Conservation (phyloP, 2,888 invertebrate species). For the Tanytarsus gracilentus region DNA sequence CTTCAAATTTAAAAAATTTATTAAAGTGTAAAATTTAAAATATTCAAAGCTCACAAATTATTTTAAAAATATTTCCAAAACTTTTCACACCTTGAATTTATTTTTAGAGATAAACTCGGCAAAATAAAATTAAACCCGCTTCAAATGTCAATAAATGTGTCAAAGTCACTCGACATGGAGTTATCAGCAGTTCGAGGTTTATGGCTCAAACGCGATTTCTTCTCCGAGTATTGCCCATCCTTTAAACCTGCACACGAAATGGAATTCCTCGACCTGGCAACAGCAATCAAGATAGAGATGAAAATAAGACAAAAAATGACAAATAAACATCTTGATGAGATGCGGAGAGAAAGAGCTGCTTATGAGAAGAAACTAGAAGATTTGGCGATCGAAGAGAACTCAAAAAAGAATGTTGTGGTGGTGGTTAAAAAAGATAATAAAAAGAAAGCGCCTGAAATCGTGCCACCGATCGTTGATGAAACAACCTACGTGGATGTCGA, state of each 20-base stretch:
- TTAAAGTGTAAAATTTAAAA: too few relatives aligned
- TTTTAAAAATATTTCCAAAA: background rate
- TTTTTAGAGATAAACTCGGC: background rate
- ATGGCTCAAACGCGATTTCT: conserved; percentile 20
- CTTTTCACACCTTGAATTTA: too few relatives aligned
- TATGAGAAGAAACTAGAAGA: conserved; percentile 15
- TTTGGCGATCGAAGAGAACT: background rate
- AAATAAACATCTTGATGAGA: background rate
- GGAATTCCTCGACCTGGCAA: background rate
- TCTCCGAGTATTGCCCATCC: conserved; percentile 14
- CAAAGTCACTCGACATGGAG: background rate
- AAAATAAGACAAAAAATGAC: background rate
- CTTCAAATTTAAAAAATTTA: background rate
- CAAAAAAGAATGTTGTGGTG: background rate
- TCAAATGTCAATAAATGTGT: background rate
- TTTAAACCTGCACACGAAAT: background rate
- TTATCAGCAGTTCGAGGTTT: background rate
- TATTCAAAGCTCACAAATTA: background rate
- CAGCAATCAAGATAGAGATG: background rate
- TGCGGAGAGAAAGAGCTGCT: background rate
- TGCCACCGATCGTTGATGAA: conserved; percentile 26
- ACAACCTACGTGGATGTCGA: conserved; percentile 20
- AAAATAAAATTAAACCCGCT: conserved; percentile 4
- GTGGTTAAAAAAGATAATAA: background rate
- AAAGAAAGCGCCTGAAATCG: background rate